A percentile compares a stretch with the other conserved stretches of the same genome.
These are phyloP conservation scores for Columbina picui DNA, from an alignment of 2,113 vertebrate genomes.

Conservation along the genomic window DNA sequence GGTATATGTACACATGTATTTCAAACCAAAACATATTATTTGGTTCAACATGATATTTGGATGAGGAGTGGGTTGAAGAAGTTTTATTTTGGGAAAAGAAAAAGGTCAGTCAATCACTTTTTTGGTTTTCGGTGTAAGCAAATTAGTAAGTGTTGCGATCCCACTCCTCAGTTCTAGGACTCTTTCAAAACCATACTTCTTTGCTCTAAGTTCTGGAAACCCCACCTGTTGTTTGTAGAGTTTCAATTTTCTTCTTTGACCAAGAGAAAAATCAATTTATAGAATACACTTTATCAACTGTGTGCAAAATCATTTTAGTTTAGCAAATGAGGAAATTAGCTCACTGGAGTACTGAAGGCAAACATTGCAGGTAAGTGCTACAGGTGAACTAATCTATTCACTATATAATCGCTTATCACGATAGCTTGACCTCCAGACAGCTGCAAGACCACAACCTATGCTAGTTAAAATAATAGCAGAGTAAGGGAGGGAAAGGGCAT, in stretches of 20 bases:
- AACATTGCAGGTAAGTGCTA: background rate
- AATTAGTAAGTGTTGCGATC: background rate
- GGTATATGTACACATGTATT: background rate
- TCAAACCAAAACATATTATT: background rate
- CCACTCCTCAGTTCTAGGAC: background rate
- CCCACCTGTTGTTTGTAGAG: background rate
- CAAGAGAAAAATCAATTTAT: background rate
- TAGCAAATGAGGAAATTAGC: background rate
- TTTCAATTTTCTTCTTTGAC: background rate
- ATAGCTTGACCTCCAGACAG: background rate
- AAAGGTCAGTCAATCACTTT: background rate
- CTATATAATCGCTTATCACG: fast-evolving
- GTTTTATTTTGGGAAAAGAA: background rate
- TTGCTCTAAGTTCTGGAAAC: background rate
- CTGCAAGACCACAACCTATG: background rate
- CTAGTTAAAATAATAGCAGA: background rate
- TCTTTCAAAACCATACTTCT: background rate
- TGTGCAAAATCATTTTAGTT: background rate
- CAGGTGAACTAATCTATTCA: background rate
- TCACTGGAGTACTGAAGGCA: background rate
- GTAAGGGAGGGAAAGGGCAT: background rate
- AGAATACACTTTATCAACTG: background rate
- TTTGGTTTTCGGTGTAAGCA: background rate
- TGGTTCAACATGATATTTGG: background rate
- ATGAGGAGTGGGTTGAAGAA: background rate